Evolutionary conservation across 2,113 vertebrate genomes (phyloP), one percentile per base, ranked within the genome.

Genomic region (Seriola rivoliana): DNA sequence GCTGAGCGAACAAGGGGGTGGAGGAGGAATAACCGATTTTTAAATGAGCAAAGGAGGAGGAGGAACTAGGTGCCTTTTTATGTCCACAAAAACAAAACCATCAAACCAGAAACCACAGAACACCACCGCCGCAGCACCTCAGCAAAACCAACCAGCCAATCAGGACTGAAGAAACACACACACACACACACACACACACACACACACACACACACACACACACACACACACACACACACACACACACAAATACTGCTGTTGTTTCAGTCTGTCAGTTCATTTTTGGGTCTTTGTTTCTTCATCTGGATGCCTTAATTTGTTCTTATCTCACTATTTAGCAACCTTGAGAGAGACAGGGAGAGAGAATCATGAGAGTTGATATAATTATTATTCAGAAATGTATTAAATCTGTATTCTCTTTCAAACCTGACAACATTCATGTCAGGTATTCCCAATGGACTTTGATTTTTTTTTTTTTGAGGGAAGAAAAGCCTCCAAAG

Each of bases 221-320:
- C 40, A 81, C 76, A 48, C 82, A 52, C 54, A 17, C 1, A 48
- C 74, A 40, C 21, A 48, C 21, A 80, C 50, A 78, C 71, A 66
- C 65, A 48, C 46, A 59, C 55, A 74, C 59, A 68, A 75, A 42
- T 8, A 17, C 81, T 64, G 70, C 77, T 79, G 81, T 77, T 38
- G 65, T 79, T 77, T 36, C 63, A 60, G 52, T 55, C 4, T 4
- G 64, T 81, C 78, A 60, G 48, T 85, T 73, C 48, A 67, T 78
- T 57, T 87, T 42, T 6, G 14, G 68, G 58, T 88, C 42, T 67
- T 80, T 64, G 69, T 89, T 85, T 88, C 79, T 81, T 89, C 90
- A 90, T 93, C 90, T 84, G 25, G 81, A 91, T 90, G 93, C 93
- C 93, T 94, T 94, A 93, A 91, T 88, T 92, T 88, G 71, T 90